phyloP scores from a whole-genome alignment of 2,797 vertebrate species.

The Phaenicophaeus curvirostris region DNA sequence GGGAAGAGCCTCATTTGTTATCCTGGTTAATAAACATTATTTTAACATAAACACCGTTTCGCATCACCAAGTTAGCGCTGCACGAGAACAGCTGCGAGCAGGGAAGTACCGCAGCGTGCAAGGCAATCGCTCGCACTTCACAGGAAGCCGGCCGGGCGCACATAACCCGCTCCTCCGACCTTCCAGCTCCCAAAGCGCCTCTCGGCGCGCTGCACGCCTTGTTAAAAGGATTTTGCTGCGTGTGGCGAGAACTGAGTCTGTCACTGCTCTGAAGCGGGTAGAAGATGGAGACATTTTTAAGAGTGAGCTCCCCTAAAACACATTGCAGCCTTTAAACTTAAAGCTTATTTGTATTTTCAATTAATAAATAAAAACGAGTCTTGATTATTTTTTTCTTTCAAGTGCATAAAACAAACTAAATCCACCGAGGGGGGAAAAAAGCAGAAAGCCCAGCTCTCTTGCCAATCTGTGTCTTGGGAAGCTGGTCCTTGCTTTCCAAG shows the following conservation, averaged over 20 bases:
- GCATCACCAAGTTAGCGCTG: background rate
- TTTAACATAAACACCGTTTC: constrained; percentile 25
- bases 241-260: background rate
- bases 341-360: background rate
- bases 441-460: background rate
- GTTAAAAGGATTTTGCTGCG: background rate
- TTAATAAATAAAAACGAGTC: background rate
- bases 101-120: background rate
- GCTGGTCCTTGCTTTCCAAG: background rate
- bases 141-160: background rate
- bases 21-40: constrained; percentile 25
- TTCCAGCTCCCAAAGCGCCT: background rate
- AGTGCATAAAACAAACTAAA: background rate
- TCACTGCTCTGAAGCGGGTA: background rate
- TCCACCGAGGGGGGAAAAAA: fast-evolving
- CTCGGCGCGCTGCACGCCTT: background rate
- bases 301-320: background rate
- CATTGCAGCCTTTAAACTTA: background rate
- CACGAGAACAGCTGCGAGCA: background rate
- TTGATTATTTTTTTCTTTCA: background rate
- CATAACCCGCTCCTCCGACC: background rate
- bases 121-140: background rate
- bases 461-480: background rate
- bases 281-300: background rate
- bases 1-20: constrained; percentile 24